A percentile compares a stretch with the other conserved stretches of the same genome.
These are phyloP conservation scores for Larimichthys polyactis DNA, from an alignment of 2,113 vertebrate species.

Conservation along the genomic window DNA sequence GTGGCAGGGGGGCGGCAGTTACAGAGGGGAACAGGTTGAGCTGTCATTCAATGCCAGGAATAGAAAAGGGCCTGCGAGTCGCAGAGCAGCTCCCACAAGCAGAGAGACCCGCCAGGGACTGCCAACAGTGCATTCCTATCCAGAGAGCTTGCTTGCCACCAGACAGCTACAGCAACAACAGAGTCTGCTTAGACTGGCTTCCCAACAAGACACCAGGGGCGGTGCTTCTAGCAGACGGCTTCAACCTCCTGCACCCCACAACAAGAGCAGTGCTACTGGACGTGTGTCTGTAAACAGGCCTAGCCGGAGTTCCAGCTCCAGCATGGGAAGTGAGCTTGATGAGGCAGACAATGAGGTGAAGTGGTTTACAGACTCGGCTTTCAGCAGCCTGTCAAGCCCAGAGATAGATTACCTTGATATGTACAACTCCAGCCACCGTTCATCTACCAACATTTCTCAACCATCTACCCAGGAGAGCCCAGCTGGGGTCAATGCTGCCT, in stretches of 20 bases:
- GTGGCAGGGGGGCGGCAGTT: slow-evolving; percentile 75
- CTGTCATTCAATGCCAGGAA: slow-evolving; percentile 91
- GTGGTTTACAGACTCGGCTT: slow-evolving; percentile 86
- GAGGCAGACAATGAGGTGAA: slow-evolving; percentile 89
- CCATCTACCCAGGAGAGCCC: slow-evolving; percentile 87
- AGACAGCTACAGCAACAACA: slow-evolving; percentile 84
- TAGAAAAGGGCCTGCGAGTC: slow-evolving; percentile 85
- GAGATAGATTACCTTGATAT: slow-evolving; percentile 85
- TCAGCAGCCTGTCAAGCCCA: slow-evolving; percentile 85
- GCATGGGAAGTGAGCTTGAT: slow-evolving; percentile 88
- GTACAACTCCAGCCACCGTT: slow-evolving; percentile 88
- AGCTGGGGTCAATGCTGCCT: slow-evolving; percentile 77
- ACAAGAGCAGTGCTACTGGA: slow-evolving; percentile 62
- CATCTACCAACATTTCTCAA: slow-evolving; percentile 86
- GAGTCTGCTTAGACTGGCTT: slow-evolving; percentile 68
- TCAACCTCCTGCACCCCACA: slow-evolving; percentile 63
- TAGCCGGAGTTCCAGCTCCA: slow-evolving; percentile 82
- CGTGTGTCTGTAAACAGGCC: slow-evolving; percentile 65
- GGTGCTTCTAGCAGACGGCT: slow-evolving; percentile 66
- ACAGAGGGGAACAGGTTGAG: slow-evolving; percentile 90
- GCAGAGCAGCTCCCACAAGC: slow-evolving; percentile 82
- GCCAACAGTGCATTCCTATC: slow-evolving; percentile 79
- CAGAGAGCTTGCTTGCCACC: slow-evolving; percentile 79
- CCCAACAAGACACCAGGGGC: slow-evolving; percentile 76
- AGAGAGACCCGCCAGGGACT: slow-evolving; percentile 81